A percentile compares a stretch with the other conserved stretches of the same genome.
These are phyloP conservation scores for Neodiprion fabricii DNA, from an alignment of 1,140 invertebrate species.

Conservation along the genomic window DNA sequence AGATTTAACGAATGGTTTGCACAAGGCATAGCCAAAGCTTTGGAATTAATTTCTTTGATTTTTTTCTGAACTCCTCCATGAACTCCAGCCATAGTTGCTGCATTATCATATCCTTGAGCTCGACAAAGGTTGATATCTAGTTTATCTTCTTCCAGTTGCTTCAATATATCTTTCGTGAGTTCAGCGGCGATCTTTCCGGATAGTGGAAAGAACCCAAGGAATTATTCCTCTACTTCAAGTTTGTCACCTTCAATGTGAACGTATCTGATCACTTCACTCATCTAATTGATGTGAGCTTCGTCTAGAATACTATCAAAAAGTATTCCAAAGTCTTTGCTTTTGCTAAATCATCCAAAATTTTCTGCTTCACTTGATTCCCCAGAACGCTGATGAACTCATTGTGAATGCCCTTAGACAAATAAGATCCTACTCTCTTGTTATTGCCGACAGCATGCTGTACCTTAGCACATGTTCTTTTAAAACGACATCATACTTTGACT, in stretches of 20 bases:
- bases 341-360: neutral
- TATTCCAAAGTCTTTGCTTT: conserved; percentile 3
- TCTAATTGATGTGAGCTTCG: neutral
- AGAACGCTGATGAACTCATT: too few relatives aligned
- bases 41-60: conserved; percentile 20
- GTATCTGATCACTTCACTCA: neutral
- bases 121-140: conserved; percentile 26
- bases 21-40: conserved; percentile 20
- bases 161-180: neutral
- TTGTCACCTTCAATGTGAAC: conserved; percentile 2
- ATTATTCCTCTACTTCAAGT: conserved; percentile 1
- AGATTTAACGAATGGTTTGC: conserved; percentile 24
- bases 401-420: too few relatives aligned
- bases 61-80: conserved; percentile 24
- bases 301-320: conserved; percentile 8
- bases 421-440: too few relatives aligned
- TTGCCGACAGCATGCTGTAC: too few relatives aligned
- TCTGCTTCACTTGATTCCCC: conserved; percentile 3
- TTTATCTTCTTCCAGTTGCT: conserved; percentile 1
- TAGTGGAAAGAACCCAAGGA: neutral
- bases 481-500: too few relatives aligned
- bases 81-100: conserved; percentile 26
- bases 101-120: conserved; percentile 45
- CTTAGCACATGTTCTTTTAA: too few relatives aligned
- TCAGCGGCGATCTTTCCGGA: conserved; percentile 3